Conservation (phyloP, 2,888 invertebrate genomes). For the Drosophila meridiana region DNA sequence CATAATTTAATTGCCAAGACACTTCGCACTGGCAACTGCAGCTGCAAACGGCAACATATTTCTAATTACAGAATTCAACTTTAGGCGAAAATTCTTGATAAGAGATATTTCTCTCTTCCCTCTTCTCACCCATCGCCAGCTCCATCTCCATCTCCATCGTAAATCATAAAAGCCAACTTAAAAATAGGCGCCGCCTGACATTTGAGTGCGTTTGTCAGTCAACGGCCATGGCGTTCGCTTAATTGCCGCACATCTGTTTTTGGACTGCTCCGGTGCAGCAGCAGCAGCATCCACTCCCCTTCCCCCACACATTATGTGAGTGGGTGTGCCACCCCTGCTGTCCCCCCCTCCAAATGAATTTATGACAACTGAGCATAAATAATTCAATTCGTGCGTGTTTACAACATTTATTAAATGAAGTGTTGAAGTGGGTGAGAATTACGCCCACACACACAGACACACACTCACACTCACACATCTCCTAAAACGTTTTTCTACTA, state of each 20-base stretch:
- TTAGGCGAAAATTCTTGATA: conserved; percentile 22
- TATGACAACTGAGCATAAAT: conserved; percentile 69
- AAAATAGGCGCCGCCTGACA: conserved; percentile 67
- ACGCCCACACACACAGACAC: conserved; percentile 34
- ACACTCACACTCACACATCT: not conserved
- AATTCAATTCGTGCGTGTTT: conserved; percentile 70
- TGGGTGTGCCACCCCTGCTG: conserved; percentile 10
- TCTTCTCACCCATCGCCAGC: not conserved
- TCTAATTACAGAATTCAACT: conserved; percentile 28
- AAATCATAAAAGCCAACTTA: conserved; percentile 60
- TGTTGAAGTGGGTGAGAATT: conserved; percentile 58
- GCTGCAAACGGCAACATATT: conserved; percentile 20
- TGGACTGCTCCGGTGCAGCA: not conserved
- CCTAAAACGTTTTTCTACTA: conserved; percentile 14
- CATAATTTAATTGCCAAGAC: conserved; percentile 62
- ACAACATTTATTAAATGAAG: conserved; percentile 64
- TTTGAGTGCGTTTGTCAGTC: conserved; percentile 64
- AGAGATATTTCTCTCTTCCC: not conserved
- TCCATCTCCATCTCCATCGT: conserved; percentile 24
- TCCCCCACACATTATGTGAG: not conserved
- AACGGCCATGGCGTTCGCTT: conserved; percentile 34
- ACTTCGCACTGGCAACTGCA: conserved; percentile 25
- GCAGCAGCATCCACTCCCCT: not conserved
- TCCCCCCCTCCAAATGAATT: conserved; percentile 55
- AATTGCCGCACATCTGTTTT: conserved; percentile 53